Evolutionary conservation across 1,140 invertebrate genomes (phyloP), one percentile per base, ranked within the genome.

Genomic region (Nixonia krombeini): DNA sequence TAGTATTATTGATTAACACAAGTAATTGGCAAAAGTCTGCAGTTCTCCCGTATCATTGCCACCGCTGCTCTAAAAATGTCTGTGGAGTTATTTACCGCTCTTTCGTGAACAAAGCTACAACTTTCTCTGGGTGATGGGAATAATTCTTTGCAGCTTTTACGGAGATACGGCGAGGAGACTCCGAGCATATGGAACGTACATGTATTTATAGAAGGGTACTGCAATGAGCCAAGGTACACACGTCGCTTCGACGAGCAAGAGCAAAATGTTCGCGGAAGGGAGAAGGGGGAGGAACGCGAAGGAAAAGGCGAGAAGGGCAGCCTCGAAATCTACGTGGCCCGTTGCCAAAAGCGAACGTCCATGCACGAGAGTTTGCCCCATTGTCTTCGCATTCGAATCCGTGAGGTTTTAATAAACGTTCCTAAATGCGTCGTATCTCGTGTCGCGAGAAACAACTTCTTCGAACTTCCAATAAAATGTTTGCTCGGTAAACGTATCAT

Each of bases 181-280:
- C 10, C 8, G 25, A 26, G 29, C 25, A 4, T 7, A 15, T n/a
- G 46, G 38, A 55, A 46, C 45, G 55, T 55, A 52, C 17, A 49
- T 52, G 55, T 70, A 73, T 73, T 73, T 73, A 73, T 70, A 70
- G 58, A 45, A 64, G 52, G 57, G 56, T 56, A 67, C 59, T 50
- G 56, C 53, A 67, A 64, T 56, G 58, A 73, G 63, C 50, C 56
- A 57, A 67, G 63, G 63, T 61, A 64, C 38, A 70, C 35, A 44
- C 51, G 37, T n/a, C n/a, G n/a, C n/a, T 41, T 10, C 21, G 15
- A 10, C 49, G 55, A 59, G 56, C 40, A 59, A 59, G 40, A 67
- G 55, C 40, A 65, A 70, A 70, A 59, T 38, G 55, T 59, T 40
- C 18, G 49, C 23, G 46, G 59, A 46, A 59, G 46, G 64, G 53